Percentiles rank a stretch among this genome's conserved stretches.
These are phyloP conservation scores for Watsonalla cultraria DNA, from an alignment of 2,888 invertebrate species.

Conservation along the genomic window DNA sequence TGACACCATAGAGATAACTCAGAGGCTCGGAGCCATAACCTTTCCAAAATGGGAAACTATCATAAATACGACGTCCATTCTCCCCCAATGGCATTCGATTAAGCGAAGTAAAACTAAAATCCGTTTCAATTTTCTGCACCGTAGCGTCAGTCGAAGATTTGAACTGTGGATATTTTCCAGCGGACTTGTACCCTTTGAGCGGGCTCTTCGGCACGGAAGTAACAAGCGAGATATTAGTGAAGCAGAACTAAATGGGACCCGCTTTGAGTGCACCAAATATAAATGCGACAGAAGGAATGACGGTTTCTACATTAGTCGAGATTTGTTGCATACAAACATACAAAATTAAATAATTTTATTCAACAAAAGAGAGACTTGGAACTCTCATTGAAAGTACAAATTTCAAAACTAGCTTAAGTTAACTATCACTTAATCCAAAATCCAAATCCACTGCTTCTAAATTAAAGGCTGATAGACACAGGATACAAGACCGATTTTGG, in stretches of 20 bases:
- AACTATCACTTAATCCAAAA: too few relatives aligned
- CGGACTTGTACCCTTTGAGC: slow-evolving; percentile 23
- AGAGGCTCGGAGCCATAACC: not conserved
- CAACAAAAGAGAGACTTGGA: too few relatives aligned
- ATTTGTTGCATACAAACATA: too few relatives aligned
- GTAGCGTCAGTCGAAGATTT: slow-evolving; percentile 36
- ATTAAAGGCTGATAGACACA: too few relatives aligned
- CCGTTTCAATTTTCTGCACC: slow-evolving; percentile 57
- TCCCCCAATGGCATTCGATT: slow-evolving; percentile 2
- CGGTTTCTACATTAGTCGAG: too few relatives aligned
- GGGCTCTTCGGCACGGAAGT: slow-evolving; percentile 22
- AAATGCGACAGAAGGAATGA: too few relatives aligned
- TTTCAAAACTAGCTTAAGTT: too few relatives aligned
- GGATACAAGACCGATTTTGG: too few relatives aligned
- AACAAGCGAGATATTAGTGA: slow-evolving; percentile 19
- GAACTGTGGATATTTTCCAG: slow-evolving; percentile 43
- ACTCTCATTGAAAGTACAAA: too few relatives aligned
- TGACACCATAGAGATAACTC: not conserved
- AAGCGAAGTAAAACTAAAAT: slow-evolving; percentile 21
- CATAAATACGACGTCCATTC: not conserved
- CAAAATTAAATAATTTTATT: too few relatives aligned
- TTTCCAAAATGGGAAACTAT: not conserved
- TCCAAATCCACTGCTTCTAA: too few relatives aligned
- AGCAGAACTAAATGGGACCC: slow-evolving; percentile 24
- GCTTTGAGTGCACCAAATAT: not conserved